Conservation (phyloP, 2,797 vertebrate genomes). For the Phoeniculus purpureus region DNA sequence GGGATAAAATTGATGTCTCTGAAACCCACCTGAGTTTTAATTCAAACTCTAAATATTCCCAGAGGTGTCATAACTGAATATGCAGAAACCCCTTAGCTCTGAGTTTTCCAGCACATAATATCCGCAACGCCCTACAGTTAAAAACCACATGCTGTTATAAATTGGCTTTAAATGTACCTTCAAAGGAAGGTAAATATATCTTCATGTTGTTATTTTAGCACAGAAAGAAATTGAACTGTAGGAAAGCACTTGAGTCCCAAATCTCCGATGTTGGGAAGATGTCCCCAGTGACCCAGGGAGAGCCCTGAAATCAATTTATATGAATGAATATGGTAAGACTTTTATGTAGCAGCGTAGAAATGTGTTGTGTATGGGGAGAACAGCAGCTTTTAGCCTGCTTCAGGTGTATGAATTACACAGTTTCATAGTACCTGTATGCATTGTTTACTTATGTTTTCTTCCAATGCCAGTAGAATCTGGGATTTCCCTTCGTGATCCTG, state of each 20-base stretch:
- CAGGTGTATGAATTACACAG: not conserved
- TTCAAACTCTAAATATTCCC: conserved; percentile 14
- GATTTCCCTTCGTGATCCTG: not conserved
- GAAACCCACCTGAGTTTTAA: not conserved
- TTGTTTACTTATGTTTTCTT: not conserved
- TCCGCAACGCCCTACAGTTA: not conserved
- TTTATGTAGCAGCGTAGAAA: not conserved
- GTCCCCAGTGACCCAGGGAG: not conserved
- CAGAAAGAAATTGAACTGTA: not conserved
- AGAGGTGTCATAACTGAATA: not conserved
- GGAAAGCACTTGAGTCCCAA: not conserved
- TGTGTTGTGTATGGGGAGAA: not conserved
- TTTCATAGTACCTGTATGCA: not conserved
- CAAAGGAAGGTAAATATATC: not conserved
- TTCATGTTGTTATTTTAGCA: not conserved
- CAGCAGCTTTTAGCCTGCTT: not conserved
- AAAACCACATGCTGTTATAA: not conserved
- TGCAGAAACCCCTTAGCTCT: not conserved
- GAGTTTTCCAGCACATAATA: not conserved
- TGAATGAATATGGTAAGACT: not conserved
- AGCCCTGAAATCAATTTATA: not conserved
- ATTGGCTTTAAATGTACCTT: not conserved
- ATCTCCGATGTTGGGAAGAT: not conserved
- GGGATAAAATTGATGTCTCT: not conserved
- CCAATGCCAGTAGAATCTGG: not conserved